Conservation (phyloP, 2,797 vertebrate genomes). For the Crocidura indochinensis region DNA sequence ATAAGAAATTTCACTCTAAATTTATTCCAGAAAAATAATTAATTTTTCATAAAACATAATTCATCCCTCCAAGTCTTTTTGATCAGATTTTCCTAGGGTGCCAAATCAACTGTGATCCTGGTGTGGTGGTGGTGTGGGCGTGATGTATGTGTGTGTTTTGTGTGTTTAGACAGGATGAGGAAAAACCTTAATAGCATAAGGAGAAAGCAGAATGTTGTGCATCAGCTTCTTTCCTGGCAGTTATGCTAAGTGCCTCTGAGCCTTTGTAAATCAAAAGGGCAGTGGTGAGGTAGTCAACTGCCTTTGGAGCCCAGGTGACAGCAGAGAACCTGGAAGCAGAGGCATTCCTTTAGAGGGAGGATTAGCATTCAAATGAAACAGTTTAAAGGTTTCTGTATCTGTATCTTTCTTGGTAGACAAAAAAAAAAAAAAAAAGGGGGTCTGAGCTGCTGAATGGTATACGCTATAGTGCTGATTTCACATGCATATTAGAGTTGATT, state of each 20-base stretch:
- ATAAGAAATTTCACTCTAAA: background rate
- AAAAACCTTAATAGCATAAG: background rate
- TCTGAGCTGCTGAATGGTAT: background rate
- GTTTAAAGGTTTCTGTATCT: slow-evolving; percentile 25
- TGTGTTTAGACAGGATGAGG: background rate
- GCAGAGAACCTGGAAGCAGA: background rate
- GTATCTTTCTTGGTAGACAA: background rate
- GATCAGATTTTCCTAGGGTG: too few species aligned
- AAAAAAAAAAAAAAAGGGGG: background rate
- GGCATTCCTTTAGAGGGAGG: background rate
- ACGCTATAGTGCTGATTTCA: background rate
- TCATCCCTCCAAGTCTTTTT: background rate
- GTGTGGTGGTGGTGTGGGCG: too few species aligned
- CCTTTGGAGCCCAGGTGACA: background rate
- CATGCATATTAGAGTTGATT: background rate
- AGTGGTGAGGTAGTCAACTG: background rate
- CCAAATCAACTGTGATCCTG: background rate
- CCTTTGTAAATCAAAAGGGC: slow-evolving; percentile 51
- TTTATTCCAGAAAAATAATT: background rate
- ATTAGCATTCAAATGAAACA: slow-evolving; percentile 60
- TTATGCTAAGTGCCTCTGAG: slow-evolving; percentile 50
- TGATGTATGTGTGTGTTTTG: background rate
- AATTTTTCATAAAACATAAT: background rate
- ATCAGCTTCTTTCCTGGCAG: background rate
- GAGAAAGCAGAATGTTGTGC: background rate